Base-by-base conservation (phyloP, 2,113 vertebrate species). In the Cyprinodon variegatus region DNA sequence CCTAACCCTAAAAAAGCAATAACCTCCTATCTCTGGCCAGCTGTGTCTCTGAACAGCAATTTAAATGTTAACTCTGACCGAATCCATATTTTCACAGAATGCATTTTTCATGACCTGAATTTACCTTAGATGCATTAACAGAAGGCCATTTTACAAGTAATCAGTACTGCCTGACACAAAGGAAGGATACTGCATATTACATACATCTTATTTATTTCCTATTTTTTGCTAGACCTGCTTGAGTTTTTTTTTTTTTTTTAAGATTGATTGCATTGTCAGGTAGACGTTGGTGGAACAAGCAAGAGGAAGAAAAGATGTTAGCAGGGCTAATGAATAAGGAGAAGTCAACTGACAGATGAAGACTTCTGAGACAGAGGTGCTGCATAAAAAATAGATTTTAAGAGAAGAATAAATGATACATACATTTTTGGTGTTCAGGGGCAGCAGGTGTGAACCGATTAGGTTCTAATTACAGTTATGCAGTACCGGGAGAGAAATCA, bases 221-320 rank as follows among this genome's bases (percentile, higher is more conserved):
- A 64, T 63, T 50, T 29, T 71, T 68, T 50, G 77, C 57, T 68
- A 70, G 46, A 41, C 41, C 64, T 66, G 80, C 75, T 83, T 71
- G 84, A 82, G 65, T 70, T 75, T 65, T 81, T 79, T 38, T 88
- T 88, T 72, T 46, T 6, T 62, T 71, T 85, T 69, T 70, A 82
- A 83, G 61, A 72, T 77, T 89, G 76, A 74, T 80, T 70, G 89
- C 83, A 91, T 92, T 93, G 93, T 93, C 90, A 93, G 93, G 93
- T 93, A 94, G 93, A 94, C 88, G 88, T 88, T 88, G 69, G 65
- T 74, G 78, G 85, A 63, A 70, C 36, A 50, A 68, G 81, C 46
- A 72, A 83, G 81, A 66, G 82, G 70, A 70, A 82, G 83, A 70
- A 68, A 75, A 74, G 71, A 72, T 74, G 71, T 76, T 76, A 77